These are phyloP conservation scores for Polyploca ridens DNA, from an alignment of 2,888 invertebrate species.

Conservation along the genomic window DNA sequence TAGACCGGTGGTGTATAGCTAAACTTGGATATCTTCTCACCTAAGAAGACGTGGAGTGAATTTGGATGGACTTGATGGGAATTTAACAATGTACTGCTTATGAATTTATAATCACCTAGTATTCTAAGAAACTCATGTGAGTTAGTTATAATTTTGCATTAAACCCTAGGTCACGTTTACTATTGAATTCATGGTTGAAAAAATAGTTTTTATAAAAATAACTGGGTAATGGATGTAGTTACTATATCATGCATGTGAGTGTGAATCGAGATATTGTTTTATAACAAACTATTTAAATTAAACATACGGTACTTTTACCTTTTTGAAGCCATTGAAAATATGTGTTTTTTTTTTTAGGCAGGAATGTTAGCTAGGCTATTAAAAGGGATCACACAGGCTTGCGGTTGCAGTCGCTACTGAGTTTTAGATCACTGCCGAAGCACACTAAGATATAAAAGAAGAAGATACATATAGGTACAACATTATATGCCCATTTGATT, in stretches of 20 bases:
- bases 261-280: background rate
- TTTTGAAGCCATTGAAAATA: too few relatives aligned
- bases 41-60: constrained; percentile 40
- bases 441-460: too few relatives aligned
- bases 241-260: background rate
- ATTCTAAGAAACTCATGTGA: constrained; percentile 2
- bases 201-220: background rate
- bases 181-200: background rate
- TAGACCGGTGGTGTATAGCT: constrained; percentile 59
- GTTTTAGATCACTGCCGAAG: too few relatives aligned
- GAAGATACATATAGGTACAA: too few relatives aligned
- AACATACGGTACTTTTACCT: too few relatives aligned
- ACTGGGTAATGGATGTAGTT: background rate
- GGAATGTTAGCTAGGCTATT: too few relatives aligned
- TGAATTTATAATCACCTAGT: constrained; percentile 12
- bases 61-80: constrained; percentile 16
- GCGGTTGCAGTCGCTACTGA: too few relatives aligned
- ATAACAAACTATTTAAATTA: too few relatives aligned
- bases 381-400: too few relatives aligned
- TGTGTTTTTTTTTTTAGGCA: too few relatives aligned
- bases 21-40: constrained; percentile 56
- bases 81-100: constrained; percentile 16
- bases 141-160: background rate
- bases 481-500: too few relatives aligned
- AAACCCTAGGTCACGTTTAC: background rate